Conservation (phyloP, 1,140 invertebrate species). For the Metaphire vulgaris region DNA sequence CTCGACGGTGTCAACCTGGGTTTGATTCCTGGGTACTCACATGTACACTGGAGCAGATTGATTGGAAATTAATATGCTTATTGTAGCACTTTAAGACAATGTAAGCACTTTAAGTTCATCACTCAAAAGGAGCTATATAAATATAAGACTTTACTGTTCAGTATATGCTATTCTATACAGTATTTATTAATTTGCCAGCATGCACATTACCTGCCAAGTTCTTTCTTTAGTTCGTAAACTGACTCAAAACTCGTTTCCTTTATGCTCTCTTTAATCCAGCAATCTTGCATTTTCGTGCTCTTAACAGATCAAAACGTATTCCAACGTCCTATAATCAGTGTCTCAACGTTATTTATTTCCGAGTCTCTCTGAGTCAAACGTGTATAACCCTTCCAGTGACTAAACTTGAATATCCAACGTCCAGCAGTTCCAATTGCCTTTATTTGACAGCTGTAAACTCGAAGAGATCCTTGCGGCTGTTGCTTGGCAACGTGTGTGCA, state of each 20-base stretch:
- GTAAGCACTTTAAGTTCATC: too few species aligned
- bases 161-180: too few species aligned
- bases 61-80: too few species aligned
- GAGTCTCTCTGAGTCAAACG: too few species aligned
- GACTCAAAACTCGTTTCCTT: conserved; percentile 5
- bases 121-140: not conserved
- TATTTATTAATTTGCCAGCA: too few species aligned
- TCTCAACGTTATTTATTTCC: not conserved
- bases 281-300: conserved; percentile 4
- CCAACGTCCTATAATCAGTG: not conserved
- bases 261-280: conserved; percentile 20
- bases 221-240: conserved; percentile 1
- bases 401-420: not conserved
- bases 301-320: not conserved
- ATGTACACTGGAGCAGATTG: too few species aligned
- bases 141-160: not conserved
- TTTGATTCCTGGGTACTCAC: too few species aligned
- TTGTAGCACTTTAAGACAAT: too few species aligned
- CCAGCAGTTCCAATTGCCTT: not conserved
- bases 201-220: conserved; percentile 8
- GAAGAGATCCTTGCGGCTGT: not conserved
- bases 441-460: not conserved
- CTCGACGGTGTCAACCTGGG: too few species aligned
- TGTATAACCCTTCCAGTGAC: not conserved
- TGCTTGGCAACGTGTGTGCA: not conserved